These are phyloP conservation scores for Chaetorhynchus papuensis DNA, from an alignment of 2,113 vertebrate species.

Conservation along the genomic window DNA sequence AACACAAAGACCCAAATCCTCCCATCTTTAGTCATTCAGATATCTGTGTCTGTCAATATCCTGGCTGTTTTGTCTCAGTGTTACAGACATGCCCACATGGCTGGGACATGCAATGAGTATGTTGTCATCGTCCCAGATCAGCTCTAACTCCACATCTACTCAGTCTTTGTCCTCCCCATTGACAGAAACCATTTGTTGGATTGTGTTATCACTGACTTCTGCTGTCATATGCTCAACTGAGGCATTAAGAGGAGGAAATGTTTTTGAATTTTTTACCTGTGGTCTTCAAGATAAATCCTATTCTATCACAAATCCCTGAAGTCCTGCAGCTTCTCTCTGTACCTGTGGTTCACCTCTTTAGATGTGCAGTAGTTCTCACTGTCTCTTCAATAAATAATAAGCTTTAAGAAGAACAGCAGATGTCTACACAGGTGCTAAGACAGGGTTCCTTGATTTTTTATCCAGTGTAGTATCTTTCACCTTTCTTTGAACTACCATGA, in stretches of 20 bases:
- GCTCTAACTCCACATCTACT: neutral
- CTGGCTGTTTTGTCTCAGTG: neutral
- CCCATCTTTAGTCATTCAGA: neutral
- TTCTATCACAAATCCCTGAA: neutral
- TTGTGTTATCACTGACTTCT: neutral
- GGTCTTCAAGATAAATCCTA: neutral
- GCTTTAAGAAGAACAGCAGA: neutral
- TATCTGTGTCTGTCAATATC: neutral
- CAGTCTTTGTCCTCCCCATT: neutral
- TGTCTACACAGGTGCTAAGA: neutral
- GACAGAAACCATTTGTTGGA: neutral
- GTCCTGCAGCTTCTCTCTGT: neutral
- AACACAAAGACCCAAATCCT: neutral
- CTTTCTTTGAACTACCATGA: neutral
- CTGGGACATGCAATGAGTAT: neutral
- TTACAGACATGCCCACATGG: neutral
- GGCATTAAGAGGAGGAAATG: neutral
- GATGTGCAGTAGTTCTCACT: neutral
- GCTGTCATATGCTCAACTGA: neutral
- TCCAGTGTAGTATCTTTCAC: neutral
- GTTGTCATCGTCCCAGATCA: neutral
- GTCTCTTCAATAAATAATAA: neutral
- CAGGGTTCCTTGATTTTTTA: neutral
- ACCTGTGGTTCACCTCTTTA: neutral
- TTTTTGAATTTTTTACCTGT: neutral